phyloP scores from a whole-genome alignment of 2,797 vertebrate genomes.

The Siniperca obscura region DNA sequence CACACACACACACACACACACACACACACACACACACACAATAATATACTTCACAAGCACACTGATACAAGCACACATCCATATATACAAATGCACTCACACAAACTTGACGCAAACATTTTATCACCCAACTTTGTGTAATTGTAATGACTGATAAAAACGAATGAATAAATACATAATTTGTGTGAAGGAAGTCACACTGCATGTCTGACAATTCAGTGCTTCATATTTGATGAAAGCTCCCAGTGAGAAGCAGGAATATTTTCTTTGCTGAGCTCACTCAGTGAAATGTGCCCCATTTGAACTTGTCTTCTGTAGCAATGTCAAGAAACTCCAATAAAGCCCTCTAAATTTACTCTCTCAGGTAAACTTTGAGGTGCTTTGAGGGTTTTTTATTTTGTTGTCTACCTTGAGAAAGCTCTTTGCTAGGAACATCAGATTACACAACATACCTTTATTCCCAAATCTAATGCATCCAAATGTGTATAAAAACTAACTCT shows the following conservation, averaged over 20 bases:
- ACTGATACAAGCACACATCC: background rate
- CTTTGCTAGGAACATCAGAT: constrained; percentile 16
- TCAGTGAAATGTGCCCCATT: constrained; percentile 29
- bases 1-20: background rate
- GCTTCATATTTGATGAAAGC: constrained; percentile 35
- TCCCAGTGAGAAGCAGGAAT: constrained; percentile 1
- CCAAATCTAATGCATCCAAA: constrained; percentile 3
- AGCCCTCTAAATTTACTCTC: background rate
- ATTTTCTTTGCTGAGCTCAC: constrained; percentile 28
- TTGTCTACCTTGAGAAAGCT: constrained; percentile 10
- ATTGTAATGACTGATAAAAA: constrained; percentile 8
- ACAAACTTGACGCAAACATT: constrained; percentile 1
- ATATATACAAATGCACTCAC: background rate
- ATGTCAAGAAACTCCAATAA: background rate
- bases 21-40: background rate
- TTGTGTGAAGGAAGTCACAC: background rate
- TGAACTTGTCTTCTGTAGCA: constrained; percentile 3
- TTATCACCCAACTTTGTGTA: background rate
- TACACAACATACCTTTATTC: constrained; percentile 11
- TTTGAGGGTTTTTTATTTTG: background rate
- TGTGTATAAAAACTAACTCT: constrained; percentile 7
- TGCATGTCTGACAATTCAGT: constrained; percentile 11
- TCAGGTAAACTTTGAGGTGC: background rate
- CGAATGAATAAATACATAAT: background rate
- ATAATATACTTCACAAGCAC: background rate